Evolutionary conservation across 2,113 vertebrate species (phyloP).

Genomic region (Girardinichthys multiradiatus): DNA sequence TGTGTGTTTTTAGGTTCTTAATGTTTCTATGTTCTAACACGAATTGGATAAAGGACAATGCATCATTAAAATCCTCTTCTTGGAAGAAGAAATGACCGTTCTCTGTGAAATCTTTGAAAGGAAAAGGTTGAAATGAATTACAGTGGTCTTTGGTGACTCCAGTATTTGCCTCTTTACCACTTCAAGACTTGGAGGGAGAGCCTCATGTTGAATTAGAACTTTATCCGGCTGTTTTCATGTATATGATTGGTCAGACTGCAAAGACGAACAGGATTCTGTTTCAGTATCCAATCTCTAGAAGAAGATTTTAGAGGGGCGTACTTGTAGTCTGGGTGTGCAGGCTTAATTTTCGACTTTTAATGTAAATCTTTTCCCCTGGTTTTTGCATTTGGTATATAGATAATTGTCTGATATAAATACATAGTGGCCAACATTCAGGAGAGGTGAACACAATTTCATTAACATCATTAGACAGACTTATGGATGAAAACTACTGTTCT

Average conservation of each 20-base stretch:
- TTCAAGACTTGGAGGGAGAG: conserved; percentile 42
- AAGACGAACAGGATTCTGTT: conserved; percentile 10
- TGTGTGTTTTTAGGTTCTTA: conserved; percentile 61
- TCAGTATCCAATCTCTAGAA: conserved; percentile 27
- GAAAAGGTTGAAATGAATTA: conserved; percentile 33
- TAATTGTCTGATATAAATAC: conserved; percentile 65
- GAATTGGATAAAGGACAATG: conserved; percentile 18
- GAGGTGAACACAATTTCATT: conserved; percentile 47
- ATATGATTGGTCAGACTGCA: conserved; percentile 28
- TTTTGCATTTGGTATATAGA: conserved; percentile 57
- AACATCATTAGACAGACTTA: conserved; percentile 15
- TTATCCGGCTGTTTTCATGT: conserved; percentile 50
- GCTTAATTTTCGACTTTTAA: background rate
- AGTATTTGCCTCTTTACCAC: conserved; percentile 55
- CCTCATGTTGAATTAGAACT: conserved; percentile 51
- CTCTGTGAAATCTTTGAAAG: conserved; percentile 33
- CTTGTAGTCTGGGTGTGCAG: background rate
- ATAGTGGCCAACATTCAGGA: conserved; percentile 54
- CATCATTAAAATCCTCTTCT: conserved; percentile 5
- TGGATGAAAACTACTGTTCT: conserved; percentile 28
- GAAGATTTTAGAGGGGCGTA: background rate
- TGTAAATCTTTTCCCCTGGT: conserved; percentile 30
- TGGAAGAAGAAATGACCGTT: conserved; percentile 27
- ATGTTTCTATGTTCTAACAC: conserved; percentile 71
- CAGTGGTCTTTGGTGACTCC: conserved; percentile 54